These are phyloP conservation scores for Zosterops hypoxanthus DNA, from an alignment of 2,113 vertebrate species.

Conservation along the genomic window DNA sequence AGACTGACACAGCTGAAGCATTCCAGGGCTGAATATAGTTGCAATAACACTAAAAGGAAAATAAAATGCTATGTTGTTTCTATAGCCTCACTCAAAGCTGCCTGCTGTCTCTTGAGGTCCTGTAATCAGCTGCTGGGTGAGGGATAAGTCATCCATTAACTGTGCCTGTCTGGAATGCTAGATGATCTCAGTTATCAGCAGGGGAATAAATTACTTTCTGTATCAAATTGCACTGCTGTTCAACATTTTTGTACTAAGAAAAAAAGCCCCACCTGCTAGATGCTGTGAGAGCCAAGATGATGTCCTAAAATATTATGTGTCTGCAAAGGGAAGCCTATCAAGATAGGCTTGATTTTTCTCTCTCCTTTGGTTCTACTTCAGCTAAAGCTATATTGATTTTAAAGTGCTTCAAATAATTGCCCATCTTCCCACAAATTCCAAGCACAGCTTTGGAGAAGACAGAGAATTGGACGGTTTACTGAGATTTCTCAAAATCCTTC, in stretches of 20 bases:
- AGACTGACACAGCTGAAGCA: not conserved
- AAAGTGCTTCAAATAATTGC: not conserved
- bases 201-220: slow-evolving; percentile 71
- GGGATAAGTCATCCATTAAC: slow-evolving; percentile 78
- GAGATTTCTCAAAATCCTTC: slow-evolving; percentile 1
- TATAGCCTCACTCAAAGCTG: slow-evolving; percentile 46
- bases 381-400: not conserved
- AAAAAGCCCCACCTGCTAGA: not conserved
- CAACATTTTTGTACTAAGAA: slow-evolving; percentile 1
- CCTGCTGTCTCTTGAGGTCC: slow-evolving; percentile 59
- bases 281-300: not conserved
- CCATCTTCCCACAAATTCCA: not conserved
- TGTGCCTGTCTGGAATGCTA: slow-evolving; percentile 63
- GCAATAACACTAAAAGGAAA: slow-evolving; percentile 40
- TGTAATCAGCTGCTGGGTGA: slow-evolving; percentile 43
- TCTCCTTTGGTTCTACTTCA: not conserved
- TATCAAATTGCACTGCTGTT: slow-evolving; percentile 46
- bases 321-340: not conserved
- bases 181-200: slow-evolving; percentile 75
- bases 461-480: not conserved
- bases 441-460: not conserved
- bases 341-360: not conserved
- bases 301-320: not conserved
- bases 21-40: slow-evolving; percentile 39
- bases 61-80: slow-evolving; percentile 45